Evolutionary conservation across 2,888 invertebrate genomes (phyloP), one percentile per base, ranked within the genome.

Genomic region (Drosophila siamana): DNA sequence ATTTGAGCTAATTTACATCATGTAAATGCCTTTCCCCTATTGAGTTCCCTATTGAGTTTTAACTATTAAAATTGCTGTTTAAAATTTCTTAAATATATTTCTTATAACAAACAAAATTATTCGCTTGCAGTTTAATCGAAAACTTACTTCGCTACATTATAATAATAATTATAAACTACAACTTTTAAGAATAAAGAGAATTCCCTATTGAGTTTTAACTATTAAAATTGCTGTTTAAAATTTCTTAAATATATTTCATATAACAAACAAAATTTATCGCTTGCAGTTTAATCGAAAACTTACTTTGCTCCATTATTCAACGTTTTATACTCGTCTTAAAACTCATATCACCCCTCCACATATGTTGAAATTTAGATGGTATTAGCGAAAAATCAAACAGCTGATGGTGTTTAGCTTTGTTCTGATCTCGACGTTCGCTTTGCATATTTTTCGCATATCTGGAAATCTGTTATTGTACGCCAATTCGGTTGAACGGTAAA

Each of bases 401-500:
- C 69, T 69, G 69, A 52, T 9, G 11, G 22, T 22, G 30, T 54
- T 30, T 15, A 7, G 43, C 3, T 24, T 13, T 19, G 55, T 15
- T 33, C 22, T 15, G 38, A 41, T 69, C 19, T 52, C 2, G 6
- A 6, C 6, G 19, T 55, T n/a, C 24, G 47, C 7, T 33, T 30
- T 30, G 28, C 48, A 44, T 50, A 46, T 52, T 15, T 2, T 59
- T 61, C 43, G 43, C 38, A 7, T 38, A 43, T 47, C 28, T 33
- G 0, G 2, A 15, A 38, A 30, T 50, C 19, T 61, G 28, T 48
- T 66, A 46, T 50, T 61, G 38, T 74, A 56, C 16, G 26, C 50
- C 16, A 41, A n/a, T 16, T 47, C 28, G 28, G 38, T 30, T 52
- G 48, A 33, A 62, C 68, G 68, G 72, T 74, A 63, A 63, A 56